A percentile compares a stretch with the other conserved stretches of the same genome.
Evolutionary conservation across 2,888 invertebrate genomes (phyloP).

Genomic region (Anagyrus pseudococci): DNA sequence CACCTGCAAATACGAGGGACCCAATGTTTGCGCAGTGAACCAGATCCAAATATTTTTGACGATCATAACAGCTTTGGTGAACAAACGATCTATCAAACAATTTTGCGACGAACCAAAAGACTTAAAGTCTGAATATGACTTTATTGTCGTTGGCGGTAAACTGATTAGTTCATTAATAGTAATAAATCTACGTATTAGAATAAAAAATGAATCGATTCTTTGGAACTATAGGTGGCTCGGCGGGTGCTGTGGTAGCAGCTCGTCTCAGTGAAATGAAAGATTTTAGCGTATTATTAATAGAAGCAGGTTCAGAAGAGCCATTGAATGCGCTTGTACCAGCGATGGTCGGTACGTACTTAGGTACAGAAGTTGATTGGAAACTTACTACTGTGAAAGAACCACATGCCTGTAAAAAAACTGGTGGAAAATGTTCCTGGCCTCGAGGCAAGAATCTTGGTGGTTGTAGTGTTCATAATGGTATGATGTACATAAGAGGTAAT

Average conservation of each 20-base stretch:
- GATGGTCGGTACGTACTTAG: not conserved
- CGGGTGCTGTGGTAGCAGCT: not conserved
- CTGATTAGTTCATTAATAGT: not conserved
- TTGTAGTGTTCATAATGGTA: conserved; percentile 68
- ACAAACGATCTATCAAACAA: no score
- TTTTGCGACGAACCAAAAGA: no score
- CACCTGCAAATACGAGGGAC: no score
- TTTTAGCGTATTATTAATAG: not conserved
- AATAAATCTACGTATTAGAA: not conserved
- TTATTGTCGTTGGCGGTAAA: conserved; percentile 1
- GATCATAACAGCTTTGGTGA: no score
- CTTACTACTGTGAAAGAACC: not conserved
- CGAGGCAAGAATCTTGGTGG: conserved; percentile 68
- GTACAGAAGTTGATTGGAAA: not conserved
- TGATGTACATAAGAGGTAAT: conserved; percentile 69
- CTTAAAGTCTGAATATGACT: not conserved
- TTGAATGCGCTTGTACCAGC: no score
- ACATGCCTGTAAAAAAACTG: conserved; percentile 41
- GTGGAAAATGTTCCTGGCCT: conserved; percentile 62
- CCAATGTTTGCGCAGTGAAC: no score
- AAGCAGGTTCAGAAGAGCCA: no score
- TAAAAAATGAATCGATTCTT: not conserved
- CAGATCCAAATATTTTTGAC: no score
- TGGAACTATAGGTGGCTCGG: not conserved
- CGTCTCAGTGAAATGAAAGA: not conserved